Evolutionary conservation across 2,797 vertebrate species (phyloP).

Genomic region (Macropus fuliginosus): DNA sequence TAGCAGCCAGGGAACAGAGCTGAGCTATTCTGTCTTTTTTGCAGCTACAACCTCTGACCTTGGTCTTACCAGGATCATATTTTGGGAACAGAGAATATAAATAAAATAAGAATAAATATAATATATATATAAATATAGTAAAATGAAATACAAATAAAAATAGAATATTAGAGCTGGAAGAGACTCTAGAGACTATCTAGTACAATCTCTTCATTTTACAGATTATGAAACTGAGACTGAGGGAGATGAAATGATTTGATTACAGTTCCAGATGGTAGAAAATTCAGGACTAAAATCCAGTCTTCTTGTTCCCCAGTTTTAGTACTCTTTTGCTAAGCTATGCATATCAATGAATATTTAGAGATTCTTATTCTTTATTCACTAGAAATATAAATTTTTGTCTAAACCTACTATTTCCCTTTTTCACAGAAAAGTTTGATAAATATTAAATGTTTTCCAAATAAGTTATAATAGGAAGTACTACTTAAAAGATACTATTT

Average conservation of each 20-base stretch:
- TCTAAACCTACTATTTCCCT: constrained; percentile 30
- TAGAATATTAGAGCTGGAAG: not conserved
- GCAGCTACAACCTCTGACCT: constrained; percentile 1
- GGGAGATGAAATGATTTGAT: not conserved
- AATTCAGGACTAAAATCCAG: not conserved
- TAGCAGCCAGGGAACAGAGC: not conserved
- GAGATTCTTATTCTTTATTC: constrained; percentile 7
- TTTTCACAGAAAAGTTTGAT: not conserved
- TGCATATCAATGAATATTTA: not conserved
- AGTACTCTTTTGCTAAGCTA: not conserved
- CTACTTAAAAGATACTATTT: constrained; percentile 41
- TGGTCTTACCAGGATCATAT: not conserved
- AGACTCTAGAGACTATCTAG: not conserved
- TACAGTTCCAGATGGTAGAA: not conserved
- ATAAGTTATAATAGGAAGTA: constrained; percentile 6
- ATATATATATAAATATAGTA: too few relatives aligned
- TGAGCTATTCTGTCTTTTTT: constrained; percentile 6
- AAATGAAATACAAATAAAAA: too few relatives aligned
- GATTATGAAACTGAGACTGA: constrained; percentile 25
- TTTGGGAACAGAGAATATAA: constrained; percentile 3
- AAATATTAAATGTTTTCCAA: not conserved
- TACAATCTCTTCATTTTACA: constrained; percentile 1
- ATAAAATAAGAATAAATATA: not conserved
- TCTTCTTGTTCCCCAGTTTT: not conserved
- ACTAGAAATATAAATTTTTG: constrained; percentile 30